Conservation (phyloP, 2,888 invertebrate genomes). For the Polyploca ridens region DNA sequence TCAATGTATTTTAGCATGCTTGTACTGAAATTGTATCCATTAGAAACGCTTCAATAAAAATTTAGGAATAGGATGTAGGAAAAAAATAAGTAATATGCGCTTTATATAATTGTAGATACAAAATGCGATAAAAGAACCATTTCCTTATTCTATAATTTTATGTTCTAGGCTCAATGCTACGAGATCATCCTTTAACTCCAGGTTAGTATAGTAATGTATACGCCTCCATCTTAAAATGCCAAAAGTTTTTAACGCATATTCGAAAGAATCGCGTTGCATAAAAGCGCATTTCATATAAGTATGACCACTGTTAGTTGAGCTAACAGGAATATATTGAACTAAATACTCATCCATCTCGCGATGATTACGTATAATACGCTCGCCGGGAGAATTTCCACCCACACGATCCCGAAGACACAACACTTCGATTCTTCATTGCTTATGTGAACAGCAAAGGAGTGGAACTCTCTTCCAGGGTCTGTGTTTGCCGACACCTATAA, state of each 20-base stretch:
- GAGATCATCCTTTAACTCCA: conserved; percentile 80
- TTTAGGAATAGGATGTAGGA: neutral
- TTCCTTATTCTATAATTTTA: conserved; percentile 1
- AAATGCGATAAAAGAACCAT: neutral
- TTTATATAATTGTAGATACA: neutral
- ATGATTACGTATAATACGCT: no score
- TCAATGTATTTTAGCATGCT: neutral
- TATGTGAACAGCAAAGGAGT: no score
- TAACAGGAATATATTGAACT: no score
- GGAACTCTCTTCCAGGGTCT: no score
- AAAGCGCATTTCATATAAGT: no score
- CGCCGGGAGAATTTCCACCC: no score
- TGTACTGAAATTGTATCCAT: neutral
- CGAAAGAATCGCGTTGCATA: no score
- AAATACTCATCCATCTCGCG: neutral
- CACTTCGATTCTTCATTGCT: no score
- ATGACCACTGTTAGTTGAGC: no score
- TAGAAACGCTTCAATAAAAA: neutral
- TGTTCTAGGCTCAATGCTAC: conserved; percentile 78
- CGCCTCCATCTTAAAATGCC: no score
- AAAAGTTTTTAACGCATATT: neutral
- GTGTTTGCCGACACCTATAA: no score
- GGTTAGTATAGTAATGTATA: conserved; percentile 46
- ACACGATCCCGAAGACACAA: no score
- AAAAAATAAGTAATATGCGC: neutral